Evolutionary conservation across 2,113 vertebrate genomes (phyloP).

Genomic region (Peucedramus taeniatus): DNA sequence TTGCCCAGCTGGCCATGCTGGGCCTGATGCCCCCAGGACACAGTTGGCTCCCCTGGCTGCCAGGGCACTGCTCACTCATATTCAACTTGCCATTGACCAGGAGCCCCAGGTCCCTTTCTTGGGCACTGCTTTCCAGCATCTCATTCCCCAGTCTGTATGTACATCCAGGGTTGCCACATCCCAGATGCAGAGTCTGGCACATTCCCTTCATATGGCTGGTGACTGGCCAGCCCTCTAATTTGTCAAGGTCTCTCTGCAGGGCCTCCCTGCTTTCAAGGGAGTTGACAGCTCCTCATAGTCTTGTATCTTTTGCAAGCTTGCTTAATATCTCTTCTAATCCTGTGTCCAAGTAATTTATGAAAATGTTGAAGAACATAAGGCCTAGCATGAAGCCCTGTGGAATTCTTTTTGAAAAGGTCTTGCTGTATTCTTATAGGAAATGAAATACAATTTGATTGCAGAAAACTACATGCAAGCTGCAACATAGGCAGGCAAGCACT

Average conservation of each 20-base stretch:
- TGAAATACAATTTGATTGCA: neutral
- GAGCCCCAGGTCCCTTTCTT: neutral
- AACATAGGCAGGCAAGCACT: neutral
- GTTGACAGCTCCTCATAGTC: neutral
- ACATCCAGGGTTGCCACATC: neutral
- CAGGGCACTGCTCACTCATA: neutral
- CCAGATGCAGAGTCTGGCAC: neutral
- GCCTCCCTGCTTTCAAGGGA: neutral
- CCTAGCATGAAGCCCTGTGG: neutral
- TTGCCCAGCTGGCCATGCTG: accelerated
- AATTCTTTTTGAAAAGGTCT: neutral
- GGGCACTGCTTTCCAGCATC: neutral
- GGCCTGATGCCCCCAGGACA: neutral
- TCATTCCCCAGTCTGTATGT: neutral
- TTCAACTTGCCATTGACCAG: neutral
- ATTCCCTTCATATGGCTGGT: neutral
- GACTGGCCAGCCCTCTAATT: neutral
- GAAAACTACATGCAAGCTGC: neutral
- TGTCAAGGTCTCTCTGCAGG: neutral
- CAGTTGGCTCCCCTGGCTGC: accelerated
- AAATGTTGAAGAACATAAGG: neutral
- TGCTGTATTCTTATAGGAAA: neutral
- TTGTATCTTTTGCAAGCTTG: neutral
- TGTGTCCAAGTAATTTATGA: neutral
- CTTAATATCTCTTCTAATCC: neutral